Evolutionary conservation across 2,113 vertebrate species (phyloP), one percentile per base, ranked within the genome.

Genomic region (Sceloporus undulatus): DNA sequence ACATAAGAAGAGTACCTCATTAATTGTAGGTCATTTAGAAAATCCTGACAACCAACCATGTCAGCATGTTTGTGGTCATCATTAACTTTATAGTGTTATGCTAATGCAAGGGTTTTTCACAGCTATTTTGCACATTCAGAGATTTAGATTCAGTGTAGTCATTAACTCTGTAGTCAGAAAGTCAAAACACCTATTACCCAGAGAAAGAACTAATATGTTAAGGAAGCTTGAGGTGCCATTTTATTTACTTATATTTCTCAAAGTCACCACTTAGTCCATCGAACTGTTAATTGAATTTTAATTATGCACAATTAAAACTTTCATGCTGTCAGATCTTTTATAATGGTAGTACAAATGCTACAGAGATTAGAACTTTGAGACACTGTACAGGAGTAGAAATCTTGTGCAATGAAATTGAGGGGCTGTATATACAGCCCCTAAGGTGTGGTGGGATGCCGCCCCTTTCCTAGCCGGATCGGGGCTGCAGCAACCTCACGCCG

Each of bases 61-160:
- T 80, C 90, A 81, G 23, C 66, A 62, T 59, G 10, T 62, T 52
- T 74, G 21, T n/a, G 29, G 6, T 76, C 77, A 1, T 74, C 0
- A 27, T 59, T 3, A 62, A 29, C 70, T 91, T 90, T 70, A 86
- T 77, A 92, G 79, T 52, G 62, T 38, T 65, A 38, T 71, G 71
- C 89, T 85, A 91, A 87, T 4, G 89, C 34, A 2, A 38, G 56
- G 48, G 48, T 42, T 48, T 21, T 85, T 78, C 16, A 6, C 85
- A 87, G 82, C 78, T 85, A 70, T 0, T 94, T 66, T 87, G 70
- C 90, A 91, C 65, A 23, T 52, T 48, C 65, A 86, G 88, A 90
- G 85, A 56, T 16, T 56, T n/a, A 54, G 0, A 2, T 23, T 62
- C 88, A 91, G 75, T 0, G 0, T 10, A 38, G 81, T 87, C 88